Evolutionary conservation across 2,113 vertebrate species (phyloP), one percentile per base, ranked within the genome.

Genomic region (Abramis brama): DNA sequence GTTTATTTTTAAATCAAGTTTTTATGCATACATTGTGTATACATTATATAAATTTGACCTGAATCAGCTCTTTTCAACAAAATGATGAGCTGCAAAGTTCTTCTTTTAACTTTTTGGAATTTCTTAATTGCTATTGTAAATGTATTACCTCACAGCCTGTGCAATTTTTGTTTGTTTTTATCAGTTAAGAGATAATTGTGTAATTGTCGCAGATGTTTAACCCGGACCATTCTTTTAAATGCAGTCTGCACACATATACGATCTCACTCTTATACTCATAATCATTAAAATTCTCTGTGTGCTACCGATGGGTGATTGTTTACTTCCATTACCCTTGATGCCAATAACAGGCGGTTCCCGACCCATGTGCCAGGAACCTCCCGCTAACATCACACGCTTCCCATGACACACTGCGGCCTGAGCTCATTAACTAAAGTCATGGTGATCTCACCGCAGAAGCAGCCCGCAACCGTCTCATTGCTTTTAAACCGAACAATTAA

Each of bases 301-400:
- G 71, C 39, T 84, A 70, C 15, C 11, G 36, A 25, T 84, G 68
- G 71, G 33, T 84, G 77, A 62, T 60, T 60, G 77, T 79, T 79
- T 79, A 62, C 77, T 79, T 79, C 57, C 57, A 79, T 79, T 79
- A 45, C 23, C 33, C 57, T 79, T 39, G 77, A 79, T 60, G 77
- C 57, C 77, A 79, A 43, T 43, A 79, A 62, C 77, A 60, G 57
- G 21, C 3, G 3, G 21, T 62, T 79, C 30, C 55, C 77, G n/a
- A 60, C 77, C 55, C 55, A 21, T n/a, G 77, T 43, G 77, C 77
- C 33, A 79, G 33, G 50, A 57, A 79, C 15, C 33, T 43, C 39
- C 27, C 0, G 50, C 75, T 78, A 55, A 57, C 75, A 57, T 78
- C 55, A 39, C 55, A 21, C 30, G 12, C 55, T 79, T 79, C 21